These are phyloP conservation scores for Mactromeris polynyma DNA, from an alignment of 2,888 invertebrate species.

Conservation along the genomic window DNA sequence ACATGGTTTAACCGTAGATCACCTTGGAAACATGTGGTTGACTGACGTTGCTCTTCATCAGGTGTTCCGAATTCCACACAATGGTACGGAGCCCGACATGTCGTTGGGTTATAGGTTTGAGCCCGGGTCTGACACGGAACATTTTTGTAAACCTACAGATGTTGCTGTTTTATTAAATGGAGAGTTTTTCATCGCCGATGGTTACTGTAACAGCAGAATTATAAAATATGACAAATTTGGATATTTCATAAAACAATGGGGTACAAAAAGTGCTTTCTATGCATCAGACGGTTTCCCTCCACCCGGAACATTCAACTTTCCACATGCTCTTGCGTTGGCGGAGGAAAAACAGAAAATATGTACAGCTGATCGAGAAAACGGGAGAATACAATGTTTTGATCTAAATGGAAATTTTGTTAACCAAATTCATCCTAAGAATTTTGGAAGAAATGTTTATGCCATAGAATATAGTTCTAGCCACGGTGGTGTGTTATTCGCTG, in stretches of 20 bases:
- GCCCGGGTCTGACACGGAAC: constrained; percentile 92
- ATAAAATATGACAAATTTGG: constrained; percentile 92
- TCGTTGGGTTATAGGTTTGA: constrained; percentile 94
- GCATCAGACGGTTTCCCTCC: constrained; percentile 67
- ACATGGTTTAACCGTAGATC: constrained; percentile 86
- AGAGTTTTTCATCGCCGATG: constrained; percentile 96
- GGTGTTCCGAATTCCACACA: constrained; percentile 80
- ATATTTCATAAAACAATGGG: constrained; percentile 87
- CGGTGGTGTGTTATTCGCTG: constrained; percentile 91
- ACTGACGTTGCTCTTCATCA: constrained; percentile 88
- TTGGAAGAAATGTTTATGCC: constrained; percentile 92
- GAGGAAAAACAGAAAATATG: constrained; percentile 95
- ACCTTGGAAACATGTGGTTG: constrained; percentile 85
- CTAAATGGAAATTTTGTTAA: constrained; percentile 81
- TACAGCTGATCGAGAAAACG: constrained; percentile 98
- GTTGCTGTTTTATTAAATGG: constrained; percentile 95
- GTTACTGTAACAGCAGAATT: constrained; percentile 94
- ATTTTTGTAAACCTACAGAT: constrained; percentile 97
- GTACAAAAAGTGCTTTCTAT: constrained; percentile 48
- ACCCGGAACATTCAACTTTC: constrained; percentile 89
- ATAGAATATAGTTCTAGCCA: constrained; percentile 90
- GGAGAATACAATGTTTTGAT: constrained; percentile 94
- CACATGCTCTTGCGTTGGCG: constrained; percentile 95
- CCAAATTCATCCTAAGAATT: constrained; percentile 86
- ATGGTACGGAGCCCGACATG: constrained; percentile 87